A percentile compares a stretch with the other conserved stretches of the same genome.
Evolutionary conservation across 2,888 invertebrate genomes (phyloP).

Genomic region (Trissonchulus latispiculum): DNA sequence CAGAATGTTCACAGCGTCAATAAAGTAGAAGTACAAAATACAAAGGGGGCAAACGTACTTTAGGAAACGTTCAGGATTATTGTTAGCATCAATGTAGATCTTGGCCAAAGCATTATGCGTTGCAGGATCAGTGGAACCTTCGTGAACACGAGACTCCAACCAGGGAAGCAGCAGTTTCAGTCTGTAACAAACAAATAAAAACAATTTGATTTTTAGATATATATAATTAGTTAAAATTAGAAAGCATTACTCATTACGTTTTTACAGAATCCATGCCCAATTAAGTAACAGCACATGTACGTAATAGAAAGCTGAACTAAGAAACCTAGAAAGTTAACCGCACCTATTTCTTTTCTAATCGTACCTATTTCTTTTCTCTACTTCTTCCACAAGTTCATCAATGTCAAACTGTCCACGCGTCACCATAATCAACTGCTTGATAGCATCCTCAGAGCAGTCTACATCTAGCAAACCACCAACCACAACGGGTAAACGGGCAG

Average conservation of each 20-base stretch:
- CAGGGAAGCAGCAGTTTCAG: slow-evolving; percentile 87
- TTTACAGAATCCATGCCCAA: too few species aligned
- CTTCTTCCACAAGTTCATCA: slow-evolving; percentile 92
- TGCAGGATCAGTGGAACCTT: slow-evolving; percentile 90
- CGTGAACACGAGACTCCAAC: slow-evolving; percentile 93
- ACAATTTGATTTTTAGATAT: too few species aligned
- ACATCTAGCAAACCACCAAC: slow-evolving; percentile 95
- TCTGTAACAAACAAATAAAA: too few species aligned
- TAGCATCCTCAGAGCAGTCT: slow-evolving; percentile 96
- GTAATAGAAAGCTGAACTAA: too few species aligned
- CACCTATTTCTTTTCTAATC: too few species aligned
- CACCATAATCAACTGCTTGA: slow-evolving; percentile 93
- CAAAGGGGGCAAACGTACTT: too few species aligned
- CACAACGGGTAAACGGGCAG: slow-evolving; percentile 91
- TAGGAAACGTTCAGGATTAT: slow-evolving; percentile 89
- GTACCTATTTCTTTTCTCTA: slow-evolving; percentile 52
- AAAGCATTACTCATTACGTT: too few species aligned
- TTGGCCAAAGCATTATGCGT: slow-evolving; percentile 99
- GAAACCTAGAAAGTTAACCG: too few species aligned
- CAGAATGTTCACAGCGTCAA: too few species aligned
- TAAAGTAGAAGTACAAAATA: too few species aligned
- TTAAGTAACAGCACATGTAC: too few species aligned
- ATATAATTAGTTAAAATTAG: too few species aligned
- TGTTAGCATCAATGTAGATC: slow-evolving; percentile 98
- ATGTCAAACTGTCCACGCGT: slow-evolving; percentile 97